Percentiles rank a stretch among this genome's conserved stretches.
These are phyloP conservation scores for Maylandia zebra DNA, from an alignment of 2,113 vertebrate genomes.

Conservation along the genomic window DNA sequence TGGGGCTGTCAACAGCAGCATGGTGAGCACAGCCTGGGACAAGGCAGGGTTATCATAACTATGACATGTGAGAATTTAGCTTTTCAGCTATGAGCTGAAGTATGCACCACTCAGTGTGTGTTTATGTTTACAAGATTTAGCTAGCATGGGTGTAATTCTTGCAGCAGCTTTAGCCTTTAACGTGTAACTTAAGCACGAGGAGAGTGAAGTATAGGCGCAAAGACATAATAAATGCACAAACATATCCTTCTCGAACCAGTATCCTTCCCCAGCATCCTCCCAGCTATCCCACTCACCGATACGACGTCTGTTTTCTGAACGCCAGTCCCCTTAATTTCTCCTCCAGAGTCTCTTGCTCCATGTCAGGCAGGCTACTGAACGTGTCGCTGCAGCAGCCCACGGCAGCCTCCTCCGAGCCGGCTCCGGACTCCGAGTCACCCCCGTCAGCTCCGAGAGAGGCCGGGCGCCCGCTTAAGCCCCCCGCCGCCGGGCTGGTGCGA, in stretches of 20 bases:
- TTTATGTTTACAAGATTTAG: not conserved
- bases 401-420: constrained; percentile 58
- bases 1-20: not conserved
- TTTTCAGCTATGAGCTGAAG: not conserved
- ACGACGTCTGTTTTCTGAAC: constrained; percentile 67
- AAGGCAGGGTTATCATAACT: not conserved
- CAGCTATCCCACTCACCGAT: constrained; percentile 50
- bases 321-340: constrained; percentile 62
- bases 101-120: not conserved
- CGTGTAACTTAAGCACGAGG: not conserved
- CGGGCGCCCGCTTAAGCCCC: constrained; percentile 28
- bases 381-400: constrained; percentile 57
- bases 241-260: not conserved
- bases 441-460: constrained; percentile 61
- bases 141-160: not conserved
- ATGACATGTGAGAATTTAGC: not conserved
- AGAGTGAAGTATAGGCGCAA: not conserved
- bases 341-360: constrained; percentile 60
- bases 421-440: constrained; percentile 61
- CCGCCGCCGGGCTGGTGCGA: constrained; percentile 3
- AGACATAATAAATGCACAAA: not conserved
- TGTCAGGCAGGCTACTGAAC: constrained; percentile 59
- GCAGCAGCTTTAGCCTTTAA: not conserved
- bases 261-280: constrained; percentile 5
- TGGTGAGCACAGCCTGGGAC: not conserved